Conservation (phyloP, 2,113 vertebrate species). For the Mus pahari region DNA sequence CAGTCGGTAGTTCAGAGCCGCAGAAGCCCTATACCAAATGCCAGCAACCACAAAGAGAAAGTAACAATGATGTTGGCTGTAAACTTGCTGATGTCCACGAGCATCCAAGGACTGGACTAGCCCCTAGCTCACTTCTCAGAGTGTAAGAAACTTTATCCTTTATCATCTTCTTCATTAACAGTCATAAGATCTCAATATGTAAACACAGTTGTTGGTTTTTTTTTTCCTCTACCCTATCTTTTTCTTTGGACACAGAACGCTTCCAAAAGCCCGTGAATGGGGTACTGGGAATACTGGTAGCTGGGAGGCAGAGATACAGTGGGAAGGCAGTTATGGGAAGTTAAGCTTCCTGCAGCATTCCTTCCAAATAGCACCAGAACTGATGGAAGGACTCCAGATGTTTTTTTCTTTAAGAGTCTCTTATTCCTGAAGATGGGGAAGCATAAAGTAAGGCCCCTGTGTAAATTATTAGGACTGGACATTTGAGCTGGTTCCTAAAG, state of each 20-base stretch:
- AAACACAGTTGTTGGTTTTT: conserved; percentile 70
- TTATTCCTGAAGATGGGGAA: conserved; percentile 89
- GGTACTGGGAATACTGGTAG: conserved; percentile 79
- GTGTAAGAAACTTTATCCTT: neutral
- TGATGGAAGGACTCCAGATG: conserved; percentile 84
- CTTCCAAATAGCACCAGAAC: conserved; percentile 83
- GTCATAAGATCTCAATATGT: conserved; percentile 71
- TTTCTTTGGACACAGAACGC: neutral
- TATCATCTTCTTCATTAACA: conserved; percentile 70
- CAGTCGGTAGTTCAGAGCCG: neutral
- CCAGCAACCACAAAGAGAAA: neutral
- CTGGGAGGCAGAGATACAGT: conserved; percentile 49
- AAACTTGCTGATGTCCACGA: neutral
- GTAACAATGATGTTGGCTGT: neutral
- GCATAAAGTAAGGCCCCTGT: conserved; percentile 84
- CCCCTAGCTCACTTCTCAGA: neutral
- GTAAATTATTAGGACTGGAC: conserved; percentile 39
- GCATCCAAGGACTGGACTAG: neutral
- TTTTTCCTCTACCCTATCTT: conserved; percentile 8
- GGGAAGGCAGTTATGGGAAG: conserved; percentile 40
- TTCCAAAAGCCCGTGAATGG: conserved; percentile 78
- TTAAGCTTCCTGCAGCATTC: conserved; percentile 71
- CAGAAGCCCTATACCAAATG: neutral
- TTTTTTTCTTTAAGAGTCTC: conserved; percentile 83
- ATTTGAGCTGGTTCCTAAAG: neutral